phyloP scores from a whole-genome alignment of 2,888 invertebrate species.

The Pecten maximus region DNA sequence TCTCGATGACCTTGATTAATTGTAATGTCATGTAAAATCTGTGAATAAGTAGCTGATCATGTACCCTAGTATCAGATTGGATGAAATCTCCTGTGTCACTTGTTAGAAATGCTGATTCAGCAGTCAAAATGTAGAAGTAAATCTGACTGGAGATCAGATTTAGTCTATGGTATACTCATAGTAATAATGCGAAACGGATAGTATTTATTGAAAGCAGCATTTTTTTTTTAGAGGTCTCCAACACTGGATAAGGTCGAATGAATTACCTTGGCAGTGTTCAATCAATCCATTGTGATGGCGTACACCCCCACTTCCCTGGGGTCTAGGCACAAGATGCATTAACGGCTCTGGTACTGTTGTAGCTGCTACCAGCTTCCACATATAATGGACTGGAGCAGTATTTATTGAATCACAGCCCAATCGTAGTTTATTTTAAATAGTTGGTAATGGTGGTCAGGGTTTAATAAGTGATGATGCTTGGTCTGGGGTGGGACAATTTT shows the following conservation, averaged over 20 bases:
- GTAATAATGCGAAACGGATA: not conserved
- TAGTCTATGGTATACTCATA: not conserved
- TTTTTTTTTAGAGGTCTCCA: not conserved
- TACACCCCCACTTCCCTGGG: slow-evolving; percentile 10
- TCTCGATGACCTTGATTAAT: not conserved
- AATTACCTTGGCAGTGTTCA: slow-evolving; percentile 15
- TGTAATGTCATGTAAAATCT: not conserved
- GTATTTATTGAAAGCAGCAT: not conserved
- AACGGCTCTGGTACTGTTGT: not conserved
- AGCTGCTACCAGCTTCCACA: slow-evolving; percentile 22
- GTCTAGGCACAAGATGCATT: not conserved
- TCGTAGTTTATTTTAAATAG: slow-evolving; percentile 17
- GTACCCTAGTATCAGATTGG: not conserved
- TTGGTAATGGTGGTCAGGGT: not conserved
- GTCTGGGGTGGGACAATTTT: not conserved
- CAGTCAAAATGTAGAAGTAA: not conserved
- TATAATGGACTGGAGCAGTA: not conserved
- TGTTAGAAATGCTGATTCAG: not conserved
- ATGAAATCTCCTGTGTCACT: not conserved
- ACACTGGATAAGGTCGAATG: not conserved
- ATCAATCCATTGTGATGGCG: not conserved
- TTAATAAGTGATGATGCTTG: not conserved
- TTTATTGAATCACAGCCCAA: slow-evolving; percentile 28
- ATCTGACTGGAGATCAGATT: not conserved
- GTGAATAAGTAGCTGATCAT: not conserved